phyloP scores from a whole-genome alignment of 1,140 invertebrate genomes.

The Myzus persicae region DNA sequence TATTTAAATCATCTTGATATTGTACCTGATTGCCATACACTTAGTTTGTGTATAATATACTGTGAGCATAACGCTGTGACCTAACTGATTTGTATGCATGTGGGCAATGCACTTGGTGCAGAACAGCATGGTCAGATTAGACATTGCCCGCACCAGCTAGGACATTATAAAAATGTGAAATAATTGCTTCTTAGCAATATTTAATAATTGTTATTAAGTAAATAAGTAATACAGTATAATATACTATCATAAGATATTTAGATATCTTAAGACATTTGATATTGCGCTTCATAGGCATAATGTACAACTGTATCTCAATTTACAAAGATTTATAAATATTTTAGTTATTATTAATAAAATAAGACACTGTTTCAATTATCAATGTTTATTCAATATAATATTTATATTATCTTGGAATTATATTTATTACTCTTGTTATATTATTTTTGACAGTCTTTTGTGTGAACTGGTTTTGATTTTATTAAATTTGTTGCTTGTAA shows the following conservation, averaged over 20 bases:
- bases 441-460: conserved; percentile 46
- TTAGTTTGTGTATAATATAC: not conserved
- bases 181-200: too few species aligned
- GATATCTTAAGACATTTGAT: not conserved
- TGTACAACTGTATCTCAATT: not conserved
- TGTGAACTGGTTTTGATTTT: conserved; percentile 58
- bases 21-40: not conserved
- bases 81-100: too few species aligned
- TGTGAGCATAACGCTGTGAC: not conserved
- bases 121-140: too few species aligned
- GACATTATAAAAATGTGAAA: not conserved
- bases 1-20: not conserved
- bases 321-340: not conserved
- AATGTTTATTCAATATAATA: not conserved
- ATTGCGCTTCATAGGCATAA: not conserved
- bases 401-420: not conserved
- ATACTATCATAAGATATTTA: not conserved
- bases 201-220: too few species aligned
- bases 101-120: too few species aligned
- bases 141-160: too few species aligned
- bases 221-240: too few species aligned
- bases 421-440: not conserved
- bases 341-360: not conserved
- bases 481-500: conserved; percentile 59
- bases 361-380: not conserved